Evolutionary conservation across 2,888 invertebrate genomes (phyloP), one percentile per base, ranked within the genome.

Genomic region (Drosophila nr. perissopoda): DNA sequence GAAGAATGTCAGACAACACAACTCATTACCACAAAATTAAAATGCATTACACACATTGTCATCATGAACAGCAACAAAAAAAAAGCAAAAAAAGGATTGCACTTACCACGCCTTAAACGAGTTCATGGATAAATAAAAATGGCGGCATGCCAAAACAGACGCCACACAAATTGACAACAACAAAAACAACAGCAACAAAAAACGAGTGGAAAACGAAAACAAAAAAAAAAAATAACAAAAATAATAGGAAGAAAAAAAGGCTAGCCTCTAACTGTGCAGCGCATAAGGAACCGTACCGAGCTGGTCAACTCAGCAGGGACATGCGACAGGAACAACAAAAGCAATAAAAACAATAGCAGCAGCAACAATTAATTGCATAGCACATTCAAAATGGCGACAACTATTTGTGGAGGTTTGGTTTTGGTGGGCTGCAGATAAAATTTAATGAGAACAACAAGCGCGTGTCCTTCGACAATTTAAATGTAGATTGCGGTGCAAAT

Each of bases 61-160:
- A 49, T 72, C 71, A 62, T 72, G 45, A 48, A 34, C 60, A 73
- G 57, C 49, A 68, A 53, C 62, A 69, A 27, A 31, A 42, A 36
- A 54, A 45, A 31, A 29, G 27, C 33, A 53, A 69, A 49, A 60
- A 59, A 66, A 75, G 62, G 34, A 62, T 69, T 83, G 74, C 66
- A 65, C 66, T 69, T 74, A 71, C 84, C 87, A 82, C 87, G 87
- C 89, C 82, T 74, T 76, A 76, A 81, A 83, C 77, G 78, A 84
- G 80, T 86, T 80, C 79, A 80, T 82, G 82, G 79, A 77, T 81
- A 82, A 77, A 84, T 78, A 82, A 81, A 90, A 88, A 89, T 91
- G 90, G 91, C 91, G 85, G 78, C 73, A 79, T 90, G 91, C 91
- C 90, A 90, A 89, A 77, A 72, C 71, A 66, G 70, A 76, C 73